A percentile compares a stretch with the other conserved stretches of the same genome.
These are phyloP conservation scores for Pyrrhia umbra DNA, from an alignment of 2,888 invertebrate genomes.

Conservation along the genomic window DNA sequence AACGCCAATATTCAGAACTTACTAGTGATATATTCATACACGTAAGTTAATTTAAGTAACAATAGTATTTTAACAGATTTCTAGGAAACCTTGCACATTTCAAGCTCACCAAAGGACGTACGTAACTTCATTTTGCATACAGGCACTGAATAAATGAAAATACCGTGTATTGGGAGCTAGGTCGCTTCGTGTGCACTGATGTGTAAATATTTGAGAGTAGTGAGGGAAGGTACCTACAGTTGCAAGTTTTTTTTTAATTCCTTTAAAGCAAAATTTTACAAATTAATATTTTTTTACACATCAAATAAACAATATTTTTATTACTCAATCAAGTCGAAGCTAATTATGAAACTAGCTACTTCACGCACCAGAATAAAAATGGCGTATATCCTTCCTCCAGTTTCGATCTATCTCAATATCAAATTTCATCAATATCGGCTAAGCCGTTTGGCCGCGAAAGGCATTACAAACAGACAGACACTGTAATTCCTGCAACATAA, in stretches of 20 bases:
- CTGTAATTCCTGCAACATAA: too few relatives aligned
- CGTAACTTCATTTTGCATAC: slow-evolving; percentile 21
- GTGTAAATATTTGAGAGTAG: slow-evolving; percentile 6
- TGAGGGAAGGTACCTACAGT: background rate
- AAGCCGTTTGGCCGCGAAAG: too few relatives aligned
- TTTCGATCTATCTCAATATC: too few relatives aligned
- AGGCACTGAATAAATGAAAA: slow-evolving; percentile 37
- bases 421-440: too few relatives aligned
- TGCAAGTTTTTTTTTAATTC: background rate
- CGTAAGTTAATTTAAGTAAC: background rate
- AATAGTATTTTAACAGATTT: slow-evolving; percentile 42
- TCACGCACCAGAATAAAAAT: too few relatives aligned
- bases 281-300: too few relatives aligned
- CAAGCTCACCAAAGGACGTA: slow-evolving; percentile 16
- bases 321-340: too few relatives aligned
- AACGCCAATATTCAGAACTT: background rate
- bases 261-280: background rate
- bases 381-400: too few relatives aligned
- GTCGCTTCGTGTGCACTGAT: slow-evolving; percentile 9
- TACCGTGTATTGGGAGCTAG: slow-evolving; percentile 12
- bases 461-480: too few relatives aligned
- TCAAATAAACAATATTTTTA: too few relatives aligned
- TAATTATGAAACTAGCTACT: too few relatives aligned
- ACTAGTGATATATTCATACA: background rate
- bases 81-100: slow-evolving; percentile 25